phyloP scores from a whole-genome alignment of 2,113 vertebrate genomes.

The Tyrannus savana region DNA sequence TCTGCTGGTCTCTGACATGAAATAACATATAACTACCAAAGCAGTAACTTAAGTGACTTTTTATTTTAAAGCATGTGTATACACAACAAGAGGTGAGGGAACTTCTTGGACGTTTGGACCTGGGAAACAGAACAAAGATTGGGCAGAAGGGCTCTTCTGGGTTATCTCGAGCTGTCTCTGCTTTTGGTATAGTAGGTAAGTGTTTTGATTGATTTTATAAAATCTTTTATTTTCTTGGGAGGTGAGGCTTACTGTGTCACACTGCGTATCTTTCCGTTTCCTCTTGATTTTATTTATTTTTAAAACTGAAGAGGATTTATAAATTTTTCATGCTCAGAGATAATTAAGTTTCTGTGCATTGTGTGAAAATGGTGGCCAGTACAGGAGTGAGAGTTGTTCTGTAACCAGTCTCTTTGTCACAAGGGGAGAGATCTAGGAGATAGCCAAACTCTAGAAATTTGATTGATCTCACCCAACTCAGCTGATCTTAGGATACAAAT shows the following conservation, averaged over 20 bases:
- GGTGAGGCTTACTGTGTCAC: constrained; percentile 40
- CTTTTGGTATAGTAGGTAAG: constrained; percentile 93
- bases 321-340: background rate
- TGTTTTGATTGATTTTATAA: background rate
- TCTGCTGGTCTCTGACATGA: background rate
- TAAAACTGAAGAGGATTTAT: background rate
- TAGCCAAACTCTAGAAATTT: background rate
- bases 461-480: background rate
- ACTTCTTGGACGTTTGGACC: constrained; percentile 90
- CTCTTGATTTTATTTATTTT: background rate
- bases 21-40: background rate
- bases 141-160: constrained; percentile 93
- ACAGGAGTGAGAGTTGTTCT: background rate
- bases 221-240: background rate
- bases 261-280: background rate
- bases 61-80: constrained; percentile 88
- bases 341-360: background rate
- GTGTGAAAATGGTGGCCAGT: background rate
- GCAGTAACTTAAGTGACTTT: background rate
- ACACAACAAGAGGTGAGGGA: constrained; percentile 91
- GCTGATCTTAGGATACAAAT: background rate
- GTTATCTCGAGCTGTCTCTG: constrained; percentile 87
- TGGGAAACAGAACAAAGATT: constrained; percentile 94
- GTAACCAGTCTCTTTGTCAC: background rate
- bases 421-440: background rate